A percentile compares a stretch with the other conserved stretches of the same genome.
phyloP scores from a whole-genome alignment of 2,888 invertebrate species.

The Zaprionus bogoriensis region DNA sequence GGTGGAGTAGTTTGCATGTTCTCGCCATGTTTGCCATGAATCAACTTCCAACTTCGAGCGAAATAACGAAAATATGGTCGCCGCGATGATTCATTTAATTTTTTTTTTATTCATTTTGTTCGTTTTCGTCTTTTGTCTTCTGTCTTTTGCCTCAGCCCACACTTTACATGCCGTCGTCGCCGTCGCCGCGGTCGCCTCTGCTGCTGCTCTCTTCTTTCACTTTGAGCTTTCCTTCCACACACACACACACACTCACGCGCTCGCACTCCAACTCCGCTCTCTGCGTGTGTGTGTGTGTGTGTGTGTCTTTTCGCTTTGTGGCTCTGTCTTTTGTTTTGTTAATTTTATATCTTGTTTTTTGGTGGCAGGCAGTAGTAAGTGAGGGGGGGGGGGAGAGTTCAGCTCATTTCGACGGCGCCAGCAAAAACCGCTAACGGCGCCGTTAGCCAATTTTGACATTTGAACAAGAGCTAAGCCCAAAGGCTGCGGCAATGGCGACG shows the following conservation, averaged over 20 bases:
- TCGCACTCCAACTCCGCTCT: conserved; percentile 38
- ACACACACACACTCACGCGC: conserved; percentile 11
- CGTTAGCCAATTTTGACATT: conserved; percentile 62
- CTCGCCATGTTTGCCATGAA: conserved; percentile 65
- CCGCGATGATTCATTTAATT: conserved; percentile 55
- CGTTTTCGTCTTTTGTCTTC: background rate
- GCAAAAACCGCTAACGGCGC: too few species aligned
- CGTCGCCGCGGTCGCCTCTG: background rate
- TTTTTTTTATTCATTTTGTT: conserved; percentile 1
- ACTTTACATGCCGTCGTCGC: conserved; percentile 25
- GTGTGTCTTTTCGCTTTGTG: conserved; percentile 19
- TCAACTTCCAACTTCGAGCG: conserved; percentile 68
- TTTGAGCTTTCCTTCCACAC: conserved; percentile 33
- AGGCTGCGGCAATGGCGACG: background rate
- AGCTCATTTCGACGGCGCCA: conserved; percentile 49
- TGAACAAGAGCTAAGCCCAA: conserved; percentile 14
- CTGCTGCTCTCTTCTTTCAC: conserved; percentile 41
- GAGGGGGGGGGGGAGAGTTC: background rate
- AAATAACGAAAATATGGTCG: conserved; percentile 49
- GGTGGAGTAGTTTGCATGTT: conserved; percentile 47
- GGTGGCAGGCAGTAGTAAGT: background rate
- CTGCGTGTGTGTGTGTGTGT: conserved; percentile 12
- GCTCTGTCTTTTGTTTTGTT: conserved; percentile 57
- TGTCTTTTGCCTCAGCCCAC: conserved; percentile 36
- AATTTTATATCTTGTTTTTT: conserved; percentile 46